phyloP scores from a whole-genome alignment of 2,888 invertebrate genomes.

The Helleia helle region DNA sequence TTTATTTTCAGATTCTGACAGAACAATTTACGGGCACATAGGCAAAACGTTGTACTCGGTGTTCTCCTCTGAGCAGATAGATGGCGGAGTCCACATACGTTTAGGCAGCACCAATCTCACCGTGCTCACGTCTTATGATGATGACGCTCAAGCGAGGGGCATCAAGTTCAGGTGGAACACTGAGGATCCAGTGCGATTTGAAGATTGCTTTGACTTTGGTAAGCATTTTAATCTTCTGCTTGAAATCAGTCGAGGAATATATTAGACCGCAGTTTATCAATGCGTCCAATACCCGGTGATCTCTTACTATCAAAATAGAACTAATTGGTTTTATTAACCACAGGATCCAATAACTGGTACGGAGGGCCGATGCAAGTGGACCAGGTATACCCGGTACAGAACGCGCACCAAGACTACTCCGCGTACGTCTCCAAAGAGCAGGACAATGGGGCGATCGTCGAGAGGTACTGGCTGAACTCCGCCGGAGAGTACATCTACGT shows the following conservation, averaged over 20 bases:
- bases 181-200: constrained; percentile 34
- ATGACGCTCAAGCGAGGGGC: constrained; percentile 34
- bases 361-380: constrained; percentile 76
- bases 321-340: no score
- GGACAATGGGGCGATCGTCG: constrained; percentile 73
- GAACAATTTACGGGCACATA: constrained; percentile 36
- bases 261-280: no score
- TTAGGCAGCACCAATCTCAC: constrained; percentile 43
- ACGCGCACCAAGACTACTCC: constrained; percentile 58
- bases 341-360: constrained; percentile 76
- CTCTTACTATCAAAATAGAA: no score
- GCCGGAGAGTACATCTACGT: constrained; percentile 79
- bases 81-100: constrained; percentile 39
- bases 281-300: no score
- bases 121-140: constrained; percentile 39
- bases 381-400: constrained; percentile 77
- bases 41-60: constrained; percentile 44
- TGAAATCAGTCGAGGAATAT: no score
- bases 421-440: constrained; percentile 69
- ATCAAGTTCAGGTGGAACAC: constrained; percentile 52
- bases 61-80: constrained; percentile 37
- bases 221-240: constrained; percentile 16
- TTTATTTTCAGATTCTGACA: constrained; percentile 19
- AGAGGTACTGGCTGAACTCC: constrained; percentile 83
- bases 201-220: constrained; percentile 69